phyloP scores from a whole-genome alignment of 2,113 vertebrate species.

The Varanus salvator region DNA sequence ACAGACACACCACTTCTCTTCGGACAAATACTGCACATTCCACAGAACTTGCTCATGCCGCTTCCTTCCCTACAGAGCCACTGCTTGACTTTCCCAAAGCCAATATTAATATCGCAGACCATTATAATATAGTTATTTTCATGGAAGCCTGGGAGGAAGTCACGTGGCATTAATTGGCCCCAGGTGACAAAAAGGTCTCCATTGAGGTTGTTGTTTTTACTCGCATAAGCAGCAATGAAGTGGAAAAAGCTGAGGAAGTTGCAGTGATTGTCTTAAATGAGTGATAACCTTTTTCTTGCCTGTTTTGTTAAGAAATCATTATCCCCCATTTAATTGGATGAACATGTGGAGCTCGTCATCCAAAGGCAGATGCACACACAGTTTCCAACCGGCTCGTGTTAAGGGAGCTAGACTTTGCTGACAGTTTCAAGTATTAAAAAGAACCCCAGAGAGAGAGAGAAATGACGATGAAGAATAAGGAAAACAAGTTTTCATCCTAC shows the following conservation, averaged over 20 bases:
- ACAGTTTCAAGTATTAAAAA: constrained; percentile 2
- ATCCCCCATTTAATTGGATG: constrained; percentile 79
- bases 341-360: constrained; percentile 74
- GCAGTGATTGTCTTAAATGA: constrained; percentile 84
- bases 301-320: constrained; percentile 88
- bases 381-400: constrained; percentile 19
- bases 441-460: background rate
- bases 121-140: constrained; percentile 99
- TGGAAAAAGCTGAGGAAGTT: constrained; percentile 95
- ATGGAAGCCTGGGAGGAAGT: constrained; percentile 97
- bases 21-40: constrained; percentile 89
- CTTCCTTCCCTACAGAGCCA: constrained; percentile 86
- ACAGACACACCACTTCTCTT: constrained; percentile 69
- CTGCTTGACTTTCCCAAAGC: constrained; percentile 94
- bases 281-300: constrained; percentile 76
- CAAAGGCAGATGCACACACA: constrained; percentile 57
- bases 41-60: constrained; percentile 86
- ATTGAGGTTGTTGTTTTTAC: constrained; percentile 95
- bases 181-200: constrained; percentile 84
- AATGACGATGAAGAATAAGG: background rate
- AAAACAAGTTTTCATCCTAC: background rate
- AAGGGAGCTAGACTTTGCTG: background rate
- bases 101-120: constrained; percentile 99
- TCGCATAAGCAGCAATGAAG: constrained; percentile 92
- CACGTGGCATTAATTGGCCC: constrained; percentile 97